Conservation (phyloP, 1,140 invertebrate species). For the Bombus waltoni region DNA sequence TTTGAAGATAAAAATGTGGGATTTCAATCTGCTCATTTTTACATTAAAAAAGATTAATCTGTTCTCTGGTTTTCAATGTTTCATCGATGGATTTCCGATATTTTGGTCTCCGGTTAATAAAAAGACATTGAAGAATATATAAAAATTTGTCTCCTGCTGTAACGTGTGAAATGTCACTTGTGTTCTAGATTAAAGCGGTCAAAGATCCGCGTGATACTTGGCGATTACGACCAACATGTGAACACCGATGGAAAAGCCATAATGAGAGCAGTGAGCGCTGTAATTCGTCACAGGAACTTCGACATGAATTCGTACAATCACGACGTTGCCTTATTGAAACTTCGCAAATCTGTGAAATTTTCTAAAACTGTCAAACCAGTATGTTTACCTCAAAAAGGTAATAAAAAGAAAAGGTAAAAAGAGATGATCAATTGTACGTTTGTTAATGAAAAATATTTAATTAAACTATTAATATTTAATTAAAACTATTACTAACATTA, state of each 20-base stretch:
- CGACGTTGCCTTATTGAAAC: constrained; percentile 91
- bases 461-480: not conserved
- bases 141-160: fast-evolving
- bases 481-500: no score
- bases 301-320: constrained; percentile 93
- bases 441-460: not conserved
- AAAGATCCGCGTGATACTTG: constrained; percentile 90
- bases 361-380: constrained; percentile 91
- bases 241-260: constrained; percentile 89
- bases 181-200: constrained; percentile 87
- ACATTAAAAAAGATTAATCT: not conserved
- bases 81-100: not conserved
- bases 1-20: no score
- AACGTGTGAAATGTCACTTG: not conserved
- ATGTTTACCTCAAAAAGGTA: constrained; percentile 88
- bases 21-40: no score
- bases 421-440: not conserved
- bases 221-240: constrained; percentile 91
- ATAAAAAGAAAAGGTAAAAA: constrained; percentile 66
- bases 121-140: not conserved
- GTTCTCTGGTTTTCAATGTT: not conserved
- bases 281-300: constrained; percentile 91
- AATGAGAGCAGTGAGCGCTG: constrained; percentile 89
- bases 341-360: constrained; percentile 90
- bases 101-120: not conserved